A percentile compares a stretch with the other conserved stretches of the same genome.
Conservation (phyloP, 2,888 invertebrate species). For the Nyleta sp. region DNA sequence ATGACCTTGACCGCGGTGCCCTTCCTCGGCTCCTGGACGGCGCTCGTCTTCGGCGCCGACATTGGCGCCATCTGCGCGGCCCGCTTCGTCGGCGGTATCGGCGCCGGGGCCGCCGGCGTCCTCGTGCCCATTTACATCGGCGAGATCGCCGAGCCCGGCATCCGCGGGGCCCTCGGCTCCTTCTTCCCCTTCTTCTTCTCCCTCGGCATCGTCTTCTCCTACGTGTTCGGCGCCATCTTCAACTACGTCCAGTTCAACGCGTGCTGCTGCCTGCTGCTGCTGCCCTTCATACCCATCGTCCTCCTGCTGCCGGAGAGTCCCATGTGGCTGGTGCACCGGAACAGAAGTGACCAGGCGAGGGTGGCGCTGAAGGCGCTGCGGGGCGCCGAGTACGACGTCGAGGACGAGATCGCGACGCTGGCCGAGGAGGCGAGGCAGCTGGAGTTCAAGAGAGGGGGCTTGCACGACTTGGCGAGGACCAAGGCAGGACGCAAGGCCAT, state of each 20-base stretch:
- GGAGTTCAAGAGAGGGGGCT: slow-evolving; percentile 73
- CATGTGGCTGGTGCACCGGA: slow-evolving; percentile 74
- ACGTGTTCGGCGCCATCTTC: slow-evolving; percentile 81
- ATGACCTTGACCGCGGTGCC: slow-evolving; percentile 73
- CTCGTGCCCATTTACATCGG: slow-evolving; percentile 83
- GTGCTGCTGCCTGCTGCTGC: slow-evolving; percentile 78
- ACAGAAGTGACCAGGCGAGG: slow-evolving; percentile 69
- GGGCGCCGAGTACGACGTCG: slow-evolving; percentile 72
- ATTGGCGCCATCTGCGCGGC: slow-evolving; percentile 71
- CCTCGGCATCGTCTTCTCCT: slow-evolving; percentile 83
- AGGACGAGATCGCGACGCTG: slow-evolving; percentile 71
- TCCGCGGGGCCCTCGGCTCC: slow-evolving; percentile 83
- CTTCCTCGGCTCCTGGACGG: slow-evolving; percentile 81
- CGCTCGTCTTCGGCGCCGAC: slow-evolving; percentile 74
- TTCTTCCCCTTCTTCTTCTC: slow-evolving; percentile 83
- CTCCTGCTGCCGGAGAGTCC: slow-evolving; percentile 77
- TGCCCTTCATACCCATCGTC: slow-evolving; percentile 77
- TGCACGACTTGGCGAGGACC: slow-evolving; percentile 74
- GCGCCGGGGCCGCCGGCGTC: slow-evolving; percentile 81
- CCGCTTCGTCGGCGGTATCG: slow-evolving; percentile 82
- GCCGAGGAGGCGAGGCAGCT: slow-evolving; percentile 73
- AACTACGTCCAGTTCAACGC: slow-evolving; percentile 82
- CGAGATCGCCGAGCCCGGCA: slow-evolving; percentile 83
- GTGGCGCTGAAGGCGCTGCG: slow-evolving; percentile 70
- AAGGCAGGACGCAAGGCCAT: slow-evolving; percentile 81